Percentiles rank a stretch among this genome's conserved stretches.
These are phyloP conservation scores for Tympanoctomys barrerae DNA, from an alignment of 2,797 vertebrate genomes.

Conservation along the genomic window DNA sequence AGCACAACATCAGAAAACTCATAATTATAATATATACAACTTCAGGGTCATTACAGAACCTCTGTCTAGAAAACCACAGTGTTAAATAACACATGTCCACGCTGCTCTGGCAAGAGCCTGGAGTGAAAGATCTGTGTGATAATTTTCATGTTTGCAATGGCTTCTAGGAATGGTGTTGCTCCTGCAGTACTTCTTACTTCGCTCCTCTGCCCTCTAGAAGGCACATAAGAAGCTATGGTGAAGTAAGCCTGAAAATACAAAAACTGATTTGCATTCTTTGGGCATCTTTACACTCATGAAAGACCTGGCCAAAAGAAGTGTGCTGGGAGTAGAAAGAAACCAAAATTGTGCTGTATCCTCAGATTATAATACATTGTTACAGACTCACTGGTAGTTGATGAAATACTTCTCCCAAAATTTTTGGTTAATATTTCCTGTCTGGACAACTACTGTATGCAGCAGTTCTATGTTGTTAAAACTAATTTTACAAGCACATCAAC, in stretches of 20 bases:
- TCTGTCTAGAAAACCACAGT: neutral
- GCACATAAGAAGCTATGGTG: neutral
- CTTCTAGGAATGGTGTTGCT: neutral
- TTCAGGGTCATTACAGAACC: neutral
- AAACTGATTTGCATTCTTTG: neutral
- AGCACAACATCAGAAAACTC: neutral
- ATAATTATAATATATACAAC: neutral
- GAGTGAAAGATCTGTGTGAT: neutral
- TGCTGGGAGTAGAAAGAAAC: neutral
- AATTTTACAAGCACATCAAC: conserved; percentile 29
- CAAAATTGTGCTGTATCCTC: neutral
- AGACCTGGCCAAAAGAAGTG: neutral
- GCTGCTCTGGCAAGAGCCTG: neutral
- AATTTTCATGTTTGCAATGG: too few species aligned
- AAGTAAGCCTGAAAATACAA: neutral
- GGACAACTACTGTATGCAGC: neutral
- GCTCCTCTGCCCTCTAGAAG: neutral
- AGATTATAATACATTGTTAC: neutral
- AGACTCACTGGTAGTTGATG: neutral
- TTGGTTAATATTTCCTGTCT: conserved; percentile 11
- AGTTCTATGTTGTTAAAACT: conserved; percentile 24
- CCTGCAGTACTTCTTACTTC: neutral
- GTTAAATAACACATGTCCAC: neutral
- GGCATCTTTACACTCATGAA: neutral
- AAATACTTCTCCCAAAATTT: neutral